A percentile compares a stretch with the other conserved stretches of the same genome.
Evolutionary conservation across 2,888 invertebrate species (phyloP).

Genomic region (Leucophora obtusa): DNA sequence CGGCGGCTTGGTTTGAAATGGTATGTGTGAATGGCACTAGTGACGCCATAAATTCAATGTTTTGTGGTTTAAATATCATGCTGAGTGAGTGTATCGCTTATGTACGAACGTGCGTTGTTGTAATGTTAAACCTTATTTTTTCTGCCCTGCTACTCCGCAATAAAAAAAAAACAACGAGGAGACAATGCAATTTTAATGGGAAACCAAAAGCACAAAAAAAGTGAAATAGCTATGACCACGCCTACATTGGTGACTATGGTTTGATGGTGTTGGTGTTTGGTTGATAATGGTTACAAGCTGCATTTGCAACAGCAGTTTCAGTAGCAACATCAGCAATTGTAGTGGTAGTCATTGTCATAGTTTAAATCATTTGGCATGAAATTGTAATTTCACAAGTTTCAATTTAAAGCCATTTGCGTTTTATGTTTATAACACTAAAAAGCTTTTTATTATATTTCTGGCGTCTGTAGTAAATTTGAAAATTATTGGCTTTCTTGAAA

Average conservation of each 20-base stretch:
- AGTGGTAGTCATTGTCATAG: constrained; percentile 37
- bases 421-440: not conserved
- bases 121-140: not conserved
- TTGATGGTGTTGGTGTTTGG: constrained; percentile 47
- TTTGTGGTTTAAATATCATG: constrained; percentile 64
- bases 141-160: not conserved
- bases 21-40: constrained; percentile 46
- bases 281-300: constrained; percentile 47
- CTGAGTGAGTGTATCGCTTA: constrained; percentile 50
- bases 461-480: constrained; percentile 21
- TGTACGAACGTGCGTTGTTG: not conserved
- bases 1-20: constrained; percentile 34
- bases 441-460: not conserved
- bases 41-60: constrained; percentile 64
- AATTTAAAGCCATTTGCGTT: constrained; percentile 11
- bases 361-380: constrained; percentile 62
- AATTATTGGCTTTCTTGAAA: constrained; percentile 11
- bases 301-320: constrained; percentile 38
- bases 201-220: constrained; percentile 43
- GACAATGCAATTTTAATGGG: constrained; percentile 62
- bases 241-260: constrained; percentile 59
- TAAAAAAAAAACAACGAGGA: constrained; percentile 18
- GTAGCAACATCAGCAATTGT: not conserved
- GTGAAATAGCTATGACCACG: constrained; percentile 44
- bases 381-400: constrained; percentile 46